Evolutionary conservation across 2,113 vertebrate species (phyloP).

Genomic region (Rhodinocichla rosea): DNA sequence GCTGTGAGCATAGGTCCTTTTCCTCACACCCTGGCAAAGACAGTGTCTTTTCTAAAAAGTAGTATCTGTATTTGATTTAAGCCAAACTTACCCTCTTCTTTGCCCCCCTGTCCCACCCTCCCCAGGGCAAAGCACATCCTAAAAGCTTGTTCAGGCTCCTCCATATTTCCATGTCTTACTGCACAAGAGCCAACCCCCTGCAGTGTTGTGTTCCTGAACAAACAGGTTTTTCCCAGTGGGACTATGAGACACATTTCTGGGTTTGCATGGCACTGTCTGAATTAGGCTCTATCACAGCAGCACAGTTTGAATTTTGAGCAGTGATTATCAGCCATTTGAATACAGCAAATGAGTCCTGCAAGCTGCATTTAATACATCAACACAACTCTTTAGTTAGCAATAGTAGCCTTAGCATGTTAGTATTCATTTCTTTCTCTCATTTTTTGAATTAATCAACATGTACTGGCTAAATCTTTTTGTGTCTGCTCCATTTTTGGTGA

Average conservation of each 20-base stretch:
- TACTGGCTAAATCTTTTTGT: not conserved
- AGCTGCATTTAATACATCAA: not conserved
- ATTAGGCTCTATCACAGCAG: not conserved
- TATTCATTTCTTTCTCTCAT: not conserved
- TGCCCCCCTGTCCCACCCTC: not conserved
- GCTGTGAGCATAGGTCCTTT: not conserved
- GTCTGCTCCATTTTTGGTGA: not conserved
- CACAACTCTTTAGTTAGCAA: not conserved
- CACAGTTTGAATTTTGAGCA: conserved; percentile 31
- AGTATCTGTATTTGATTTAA: not conserved
- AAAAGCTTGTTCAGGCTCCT: not conserved
- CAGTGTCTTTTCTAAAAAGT: not conserved
- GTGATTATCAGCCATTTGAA: not conserved
- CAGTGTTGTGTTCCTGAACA: not conserved
- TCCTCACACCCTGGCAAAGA: not conserved
- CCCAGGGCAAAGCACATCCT: not conserved
- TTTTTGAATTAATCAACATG: not conserved
- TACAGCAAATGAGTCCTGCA: not conserved
- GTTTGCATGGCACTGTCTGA: not conserved
- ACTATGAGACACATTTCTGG: not conserved
- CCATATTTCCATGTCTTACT: not conserved
- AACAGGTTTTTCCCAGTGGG: not conserved
- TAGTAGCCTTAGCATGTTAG: not conserved
- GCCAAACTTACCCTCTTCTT: not conserved
- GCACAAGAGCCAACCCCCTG: not conserved